Conservation (phyloP, 2,113 vertebrate genomes). For the Lampris incognitus region DNA sequence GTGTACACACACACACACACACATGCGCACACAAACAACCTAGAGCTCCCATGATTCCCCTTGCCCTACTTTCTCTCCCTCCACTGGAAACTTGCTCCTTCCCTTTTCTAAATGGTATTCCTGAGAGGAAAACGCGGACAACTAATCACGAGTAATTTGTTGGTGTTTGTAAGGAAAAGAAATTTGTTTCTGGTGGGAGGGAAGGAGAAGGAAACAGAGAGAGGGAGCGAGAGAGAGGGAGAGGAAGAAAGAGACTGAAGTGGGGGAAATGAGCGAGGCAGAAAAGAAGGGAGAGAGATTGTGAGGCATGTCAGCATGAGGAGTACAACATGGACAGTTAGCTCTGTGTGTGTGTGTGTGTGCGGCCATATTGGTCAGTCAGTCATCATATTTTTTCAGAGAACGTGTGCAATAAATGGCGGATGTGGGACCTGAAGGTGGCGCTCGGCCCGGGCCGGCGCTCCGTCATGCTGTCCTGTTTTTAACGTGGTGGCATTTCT, state of each 20-base stretch:
- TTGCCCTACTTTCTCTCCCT: conserved; percentile 59
- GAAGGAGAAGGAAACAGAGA: conserved; percentile 56
- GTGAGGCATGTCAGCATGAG: conserved; percentile 54
- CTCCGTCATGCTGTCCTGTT: conserved; percentile 83
- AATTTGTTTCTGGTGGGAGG: conserved; percentile 53
- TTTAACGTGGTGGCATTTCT: conserved; percentile 85
- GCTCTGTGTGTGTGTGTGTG: conserved; percentile 62
- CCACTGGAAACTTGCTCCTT: conserved; percentile 49
- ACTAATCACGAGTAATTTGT: conserved; percentile 74
- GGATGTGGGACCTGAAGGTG: conserved; percentile 73
- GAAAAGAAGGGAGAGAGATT: conserved; percentile 32
- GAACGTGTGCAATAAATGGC: conserved; percentile 69
- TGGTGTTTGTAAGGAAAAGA: conserved; percentile 44
- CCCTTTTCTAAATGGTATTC: conserved; percentile 68
- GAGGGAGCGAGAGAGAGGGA: conserved; percentile 51
- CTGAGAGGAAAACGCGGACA: conserved; percentile 64
- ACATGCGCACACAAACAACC: neutral
- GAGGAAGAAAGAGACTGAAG: conserved; percentile 52
- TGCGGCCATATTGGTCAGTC: conserved; percentile 22
- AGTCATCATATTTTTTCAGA: conserved; percentile 48
- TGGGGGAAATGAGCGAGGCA: neutral
- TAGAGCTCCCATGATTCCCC: conserved; percentile 38
- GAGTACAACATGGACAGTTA: conserved; percentile 67
- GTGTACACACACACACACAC: conserved; percentile 18
- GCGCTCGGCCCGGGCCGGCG: conserved; percentile 75